Conservation (phyloP, 1,140 invertebrate species). For the Onthophagus taurus region DNA sequence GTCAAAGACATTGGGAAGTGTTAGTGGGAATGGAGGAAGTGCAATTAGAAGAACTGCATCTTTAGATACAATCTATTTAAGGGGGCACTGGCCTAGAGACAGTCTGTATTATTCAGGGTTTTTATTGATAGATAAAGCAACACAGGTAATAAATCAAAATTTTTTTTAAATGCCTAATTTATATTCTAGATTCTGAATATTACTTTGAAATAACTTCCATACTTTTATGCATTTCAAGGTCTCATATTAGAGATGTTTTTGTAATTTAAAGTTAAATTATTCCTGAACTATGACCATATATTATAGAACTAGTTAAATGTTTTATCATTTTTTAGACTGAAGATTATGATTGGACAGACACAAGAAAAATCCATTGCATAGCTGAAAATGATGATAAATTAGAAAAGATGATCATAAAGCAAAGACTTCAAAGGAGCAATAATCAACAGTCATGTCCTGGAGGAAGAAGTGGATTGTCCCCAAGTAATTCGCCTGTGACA, state of each 20-base stretch:
- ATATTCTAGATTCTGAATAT: background rate
- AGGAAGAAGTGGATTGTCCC: conserved; percentile 17
- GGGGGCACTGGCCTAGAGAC: conserved; percentile 66
- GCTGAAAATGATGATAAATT: conserved; percentile 25
- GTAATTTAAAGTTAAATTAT: no score
- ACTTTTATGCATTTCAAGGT: background rate
- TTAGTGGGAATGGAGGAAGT: conserved; percentile 38
- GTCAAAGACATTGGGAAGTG: conserved; percentile 48
- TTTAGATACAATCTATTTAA: conserved; percentile 65
- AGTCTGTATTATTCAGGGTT: conserved; percentile 53
- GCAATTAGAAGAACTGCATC: conserved; percentile 65
- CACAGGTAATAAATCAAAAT: conserved; percentile 48
- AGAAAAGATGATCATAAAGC: conserved; percentile 22
- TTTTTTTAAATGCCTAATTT: background rate
- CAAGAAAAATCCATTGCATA: conserved; percentile 25
- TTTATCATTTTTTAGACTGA: conserved; percentile 30
- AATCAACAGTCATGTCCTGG: conserved; percentile 15
- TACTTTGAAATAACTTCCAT: background rate
- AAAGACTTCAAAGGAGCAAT: conserved; percentile 24
- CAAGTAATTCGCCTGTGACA: conserved; percentile 14
- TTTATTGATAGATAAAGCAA: conserved; percentile 65
- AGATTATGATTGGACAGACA: conserved; percentile 25
- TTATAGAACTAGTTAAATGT: no score
- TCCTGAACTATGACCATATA: no score
- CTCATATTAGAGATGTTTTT: no score